Percentiles rank a stretch among this genome's conserved stretches.
Conservation (phyloP, 2,113 vertebrate genomes). For the Sapayoa aenigma region DNA sequence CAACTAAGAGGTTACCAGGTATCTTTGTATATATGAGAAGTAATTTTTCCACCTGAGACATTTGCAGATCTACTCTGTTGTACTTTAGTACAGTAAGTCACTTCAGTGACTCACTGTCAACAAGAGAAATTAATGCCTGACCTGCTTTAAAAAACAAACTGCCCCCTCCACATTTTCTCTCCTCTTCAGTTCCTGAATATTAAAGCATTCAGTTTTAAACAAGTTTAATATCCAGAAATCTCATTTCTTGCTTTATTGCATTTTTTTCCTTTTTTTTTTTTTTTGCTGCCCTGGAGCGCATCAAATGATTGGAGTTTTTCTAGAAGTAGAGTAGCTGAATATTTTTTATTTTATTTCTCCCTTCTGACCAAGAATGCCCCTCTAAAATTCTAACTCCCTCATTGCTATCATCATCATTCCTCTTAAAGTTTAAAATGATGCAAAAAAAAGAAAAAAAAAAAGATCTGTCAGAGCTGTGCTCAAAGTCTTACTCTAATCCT, state of each 20-base stretch:
- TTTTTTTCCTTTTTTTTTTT: neutral
- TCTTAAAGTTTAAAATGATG: neutral
- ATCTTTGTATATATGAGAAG: neutral
- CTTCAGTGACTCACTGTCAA: neutral
- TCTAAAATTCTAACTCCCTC: neutral
- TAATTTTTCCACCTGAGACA: neutral
- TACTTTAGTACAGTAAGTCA: neutral
- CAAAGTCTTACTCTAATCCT: neutral
- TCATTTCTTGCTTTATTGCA: neutral
- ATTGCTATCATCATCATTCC: neutral
- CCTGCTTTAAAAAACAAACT: neutral
- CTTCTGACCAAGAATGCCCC: neutral
- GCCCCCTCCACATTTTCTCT: neutral
- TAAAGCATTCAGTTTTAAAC: neutral
- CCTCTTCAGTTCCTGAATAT: neutral
- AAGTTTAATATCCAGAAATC: neutral
- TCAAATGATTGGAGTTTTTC: neutral
- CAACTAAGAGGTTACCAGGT: neutral
- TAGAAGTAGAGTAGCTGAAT: neutral
- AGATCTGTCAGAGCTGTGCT: neutral
- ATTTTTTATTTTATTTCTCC: neutral
- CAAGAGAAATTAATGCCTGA: neutral
- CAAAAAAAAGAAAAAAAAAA: neutral
- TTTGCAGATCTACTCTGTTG: neutral
- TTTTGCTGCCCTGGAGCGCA: neutral